These are phyloP conservation scores for Montifringilla adamsi DNA, from an alignment of 2,113 vertebrate species.

Conservation along the genomic window DNA sequence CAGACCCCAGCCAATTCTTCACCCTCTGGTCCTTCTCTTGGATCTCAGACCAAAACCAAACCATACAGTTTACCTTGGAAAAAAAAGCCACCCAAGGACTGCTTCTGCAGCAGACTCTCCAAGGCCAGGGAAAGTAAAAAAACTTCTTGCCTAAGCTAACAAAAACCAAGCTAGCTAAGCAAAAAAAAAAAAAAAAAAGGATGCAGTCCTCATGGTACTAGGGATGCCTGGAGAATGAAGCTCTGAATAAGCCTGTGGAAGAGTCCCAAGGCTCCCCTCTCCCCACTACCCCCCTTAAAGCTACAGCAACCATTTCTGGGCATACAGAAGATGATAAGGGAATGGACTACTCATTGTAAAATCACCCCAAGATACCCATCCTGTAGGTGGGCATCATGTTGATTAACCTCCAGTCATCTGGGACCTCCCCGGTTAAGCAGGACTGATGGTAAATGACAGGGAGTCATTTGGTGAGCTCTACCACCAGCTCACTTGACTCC, in stretches of 20 bases:
- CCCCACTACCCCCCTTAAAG: background rate
- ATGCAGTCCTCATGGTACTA: accelerated
- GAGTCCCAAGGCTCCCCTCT: background rate
- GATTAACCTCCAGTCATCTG: background rate
- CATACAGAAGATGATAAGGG: background rate
- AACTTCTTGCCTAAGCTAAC: background rate
- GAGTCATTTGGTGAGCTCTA: background rate
- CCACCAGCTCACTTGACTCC: background rate
- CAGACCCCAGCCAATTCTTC: background rate
- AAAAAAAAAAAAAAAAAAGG: background rate
- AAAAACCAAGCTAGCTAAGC: background rate
- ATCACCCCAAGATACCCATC: background rate
- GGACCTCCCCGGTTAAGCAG: accelerated
- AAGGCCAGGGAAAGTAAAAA: background rate
- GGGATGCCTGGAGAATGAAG: background rate
- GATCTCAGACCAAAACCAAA: background rate
- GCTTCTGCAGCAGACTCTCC: background rate
- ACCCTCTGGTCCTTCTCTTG: accelerated
- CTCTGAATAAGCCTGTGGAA: accelerated
- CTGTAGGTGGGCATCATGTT: background rate
- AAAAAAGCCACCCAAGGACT: background rate
- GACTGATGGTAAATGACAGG: background rate
- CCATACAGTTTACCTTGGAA: accelerated
- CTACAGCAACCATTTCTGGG: background rate
- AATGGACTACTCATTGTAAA: background rate